A percentile compares a stretch with the other conserved stretches of the same genome.
Evolutionary conservation across 2,888 invertebrate genomes (phyloP).

Genomic region (Nomada flava): DNA sequence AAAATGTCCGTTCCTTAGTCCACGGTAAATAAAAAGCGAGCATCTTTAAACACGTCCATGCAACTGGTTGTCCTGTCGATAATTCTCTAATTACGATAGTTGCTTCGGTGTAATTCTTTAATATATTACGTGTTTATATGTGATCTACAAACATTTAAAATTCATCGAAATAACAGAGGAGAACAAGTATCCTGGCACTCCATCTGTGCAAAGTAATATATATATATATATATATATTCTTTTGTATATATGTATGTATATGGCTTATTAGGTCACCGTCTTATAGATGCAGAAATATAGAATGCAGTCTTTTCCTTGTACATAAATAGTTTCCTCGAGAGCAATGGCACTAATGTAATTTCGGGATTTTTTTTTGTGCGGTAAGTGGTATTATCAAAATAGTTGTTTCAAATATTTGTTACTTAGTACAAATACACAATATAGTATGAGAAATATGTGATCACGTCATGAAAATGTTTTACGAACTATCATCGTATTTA

Average conservation of each 20-base stretch:
- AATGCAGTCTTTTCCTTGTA: slow-evolving; percentile 68
- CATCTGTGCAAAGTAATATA: slow-evolving; percentile 57
- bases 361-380: slow-evolving; percentile 65
- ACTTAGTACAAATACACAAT: slow-evolving; percentile 64
- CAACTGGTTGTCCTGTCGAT: slow-evolving; percentile 45
- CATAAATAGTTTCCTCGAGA: slow-evolving; percentile 61
- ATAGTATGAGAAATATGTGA: slow-evolving; percentile 64
- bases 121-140: slow-evolving; percentile 62
- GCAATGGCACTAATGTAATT: slow-evolving; percentile 58
- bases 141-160: slow-evolving; percentile 71
- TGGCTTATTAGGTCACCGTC: slow-evolving; percentile 61
- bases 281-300: slow-evolving; percentile 74
- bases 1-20: slow-evolving; percentile 73
- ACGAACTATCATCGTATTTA: slow-evolving; percentile 34
- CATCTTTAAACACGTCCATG: slow-evolving; percentile 51
- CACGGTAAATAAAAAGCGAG: slow-evolving; percentile 69
- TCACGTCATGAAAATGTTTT: slow-evolving; percentile 50
- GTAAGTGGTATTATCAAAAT: slow-evolving; percentile 59
- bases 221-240: slow-evolving; percentile 45
- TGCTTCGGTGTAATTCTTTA: slow-evolving; percentile 55
- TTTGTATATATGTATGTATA: slow-evolving; percentile 54
- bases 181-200: slow-evolving; percentile 56
- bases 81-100: slow-evolving; percentile 56
- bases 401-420: slow-evolving; percentile 61
- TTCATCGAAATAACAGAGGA: slow-evolving; percentile 68